Conservation (phyloP, 2,888 invertebrate genomes). For the Strigamia crassipes region DNA sequence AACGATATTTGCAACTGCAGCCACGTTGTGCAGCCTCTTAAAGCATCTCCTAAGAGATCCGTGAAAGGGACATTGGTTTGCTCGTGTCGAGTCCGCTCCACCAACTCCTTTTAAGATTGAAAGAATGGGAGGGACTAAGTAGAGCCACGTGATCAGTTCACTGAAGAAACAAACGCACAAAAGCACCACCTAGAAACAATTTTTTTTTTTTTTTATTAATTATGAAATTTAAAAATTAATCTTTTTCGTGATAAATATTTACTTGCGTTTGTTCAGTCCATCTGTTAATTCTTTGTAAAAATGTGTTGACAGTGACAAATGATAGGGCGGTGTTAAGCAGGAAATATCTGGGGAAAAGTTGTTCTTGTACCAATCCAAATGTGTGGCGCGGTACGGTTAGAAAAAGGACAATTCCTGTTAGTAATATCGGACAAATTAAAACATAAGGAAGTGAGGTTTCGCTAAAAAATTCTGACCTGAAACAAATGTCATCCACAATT, state of each 20-base stretch:
- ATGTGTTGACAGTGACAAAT: constrained; percentile 72
- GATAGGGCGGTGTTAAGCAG: constrained; percentile 76
- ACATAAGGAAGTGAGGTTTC: not conserved
- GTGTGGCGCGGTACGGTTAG: constrained; percentile 83
- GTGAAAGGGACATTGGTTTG: constrained; percentile 79
- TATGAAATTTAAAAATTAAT: not conserved
- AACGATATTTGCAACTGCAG: constrained; percentile 79
- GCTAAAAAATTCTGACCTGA: constrained; percentile 68
- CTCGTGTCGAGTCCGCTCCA: constrained; percentile 69
- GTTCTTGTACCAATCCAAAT: constrained; percentile 84
- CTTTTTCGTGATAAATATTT: constrained; percentile 31
- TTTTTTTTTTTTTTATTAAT: not conserved
- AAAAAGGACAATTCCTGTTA: constrained; percentile 79
- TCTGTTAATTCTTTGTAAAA: constrained; percentile 68
- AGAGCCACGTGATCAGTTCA: constrained; percentile 76
- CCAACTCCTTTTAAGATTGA: constrained; percentile 72
- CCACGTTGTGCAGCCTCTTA: constrained; percentile 74
- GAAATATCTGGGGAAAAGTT: constrained; percentile 85
- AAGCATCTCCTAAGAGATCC: constrained; percentile 74
- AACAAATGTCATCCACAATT: constrained; percentile 91
- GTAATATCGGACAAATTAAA: not conserved
- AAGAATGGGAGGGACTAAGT: constrained; percentile 75
- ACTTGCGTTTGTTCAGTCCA: constrained; percentile 54
- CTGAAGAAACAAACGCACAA: constrained; percentile 72
- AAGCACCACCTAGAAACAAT: constrained; percentile 66